A percentile compares a stretch with the other conserved stretches of the same genome.
Conservation (phyloP, 1,140 invertebrate species). For the Sesamia nonagrioides region DNA sequence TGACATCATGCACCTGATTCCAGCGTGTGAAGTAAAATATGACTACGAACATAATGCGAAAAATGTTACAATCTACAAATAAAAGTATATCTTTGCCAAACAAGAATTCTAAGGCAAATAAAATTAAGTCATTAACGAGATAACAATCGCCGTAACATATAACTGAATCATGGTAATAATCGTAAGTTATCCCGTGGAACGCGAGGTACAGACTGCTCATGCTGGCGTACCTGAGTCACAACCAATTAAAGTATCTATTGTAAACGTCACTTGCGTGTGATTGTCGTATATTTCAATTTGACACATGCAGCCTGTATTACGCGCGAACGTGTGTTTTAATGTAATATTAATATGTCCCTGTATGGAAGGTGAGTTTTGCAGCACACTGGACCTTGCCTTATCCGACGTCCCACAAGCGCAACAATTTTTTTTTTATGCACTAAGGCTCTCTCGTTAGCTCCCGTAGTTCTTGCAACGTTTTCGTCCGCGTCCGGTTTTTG, state of each 20-base stretch:
- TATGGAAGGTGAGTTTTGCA: slow-evolving; percentile 56
- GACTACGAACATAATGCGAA: slow-evolving; percentile 17
- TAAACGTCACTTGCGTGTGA: slow-evolving; percentile 65
- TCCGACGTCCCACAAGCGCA: slow-evolving; percentile 49
- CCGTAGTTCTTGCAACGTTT: slow-evolving; percentile 20
- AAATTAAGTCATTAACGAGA: slow-evolving; percentile 53
- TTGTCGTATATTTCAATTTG: slow-evolving; percentile 74
- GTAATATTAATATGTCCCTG: slow-evolving; percentile 67
- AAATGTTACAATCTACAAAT: slow-evolving; percentile 40
- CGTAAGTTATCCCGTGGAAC: slow-evolving; percentile 41
- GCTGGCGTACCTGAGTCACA: slow-evolving; percentile 32
- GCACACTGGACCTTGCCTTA: slow-evolving; percentile 55
- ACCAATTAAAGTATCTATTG: slow-evolving; percentile 63
- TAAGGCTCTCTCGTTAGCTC: slow-evolving; percentile 33
- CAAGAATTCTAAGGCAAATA: slow-evolving; percentile 40
- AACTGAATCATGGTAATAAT: slow-evolving; percentile 45
- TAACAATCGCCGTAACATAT: slow-evolving; percentile 51
- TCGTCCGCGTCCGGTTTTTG: slow-evolving; percentile 26
- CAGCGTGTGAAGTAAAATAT: slow-evolving; percentile 35
- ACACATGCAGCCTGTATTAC: slow-evolving; percentile 67
- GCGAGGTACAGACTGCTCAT: slow-evolving; percentile 32
- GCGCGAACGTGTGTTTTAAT: slow-evolving; percentile 60
- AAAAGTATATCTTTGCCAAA: slow-evolving; percentile 35
- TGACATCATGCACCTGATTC: slow-evolving; percentile 18
- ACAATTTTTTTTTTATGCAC: slow-evolving; percentile 48